These are phyloP conservation scores for Drosophila antonietae DNA, from an alignment of 2,888 invertebrate genomes.

Conservation along the genomic window DNA sequence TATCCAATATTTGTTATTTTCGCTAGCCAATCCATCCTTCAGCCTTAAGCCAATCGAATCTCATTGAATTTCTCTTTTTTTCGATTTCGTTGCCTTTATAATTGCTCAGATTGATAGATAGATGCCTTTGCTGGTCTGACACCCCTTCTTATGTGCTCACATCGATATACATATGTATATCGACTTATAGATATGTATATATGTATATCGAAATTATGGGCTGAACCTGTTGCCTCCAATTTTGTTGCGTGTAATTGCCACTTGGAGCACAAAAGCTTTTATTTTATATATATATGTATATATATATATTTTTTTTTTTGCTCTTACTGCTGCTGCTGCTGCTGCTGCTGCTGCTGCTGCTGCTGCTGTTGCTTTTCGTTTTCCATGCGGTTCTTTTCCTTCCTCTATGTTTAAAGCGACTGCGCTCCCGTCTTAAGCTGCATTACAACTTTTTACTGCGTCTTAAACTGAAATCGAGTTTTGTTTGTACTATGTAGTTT, in stretches of 20 bases:
- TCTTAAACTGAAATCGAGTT: constrained; percentile 82
- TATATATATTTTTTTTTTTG: constrained; percentile 1
- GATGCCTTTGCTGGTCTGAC: constrained; percentile 16
- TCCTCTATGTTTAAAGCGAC: constrained; percentile 77
- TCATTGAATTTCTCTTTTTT: constrained; percentile 61
- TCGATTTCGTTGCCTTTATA: constrained; percentile 33
- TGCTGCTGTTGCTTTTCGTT: constrained; percentile 55
- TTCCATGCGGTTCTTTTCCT: constrained; percentile 75
- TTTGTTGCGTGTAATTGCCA: constrained; percentile 77
- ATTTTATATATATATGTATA: constrained; percentile 23
- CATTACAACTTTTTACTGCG: constrained; percentile 81
- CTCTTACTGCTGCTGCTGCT: constrained; percentile 6
- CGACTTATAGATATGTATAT: not conserved
- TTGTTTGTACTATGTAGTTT: constrained; percentile 68
- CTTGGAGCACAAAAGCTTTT: constrained; percentile 66
- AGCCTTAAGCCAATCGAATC: constrained; percentile 9
- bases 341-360: constrained; percentile 24
- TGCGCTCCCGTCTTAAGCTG: constrained; percentile 80
- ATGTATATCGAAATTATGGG: constrained; percentile 61
- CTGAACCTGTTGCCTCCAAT: constrained; percentile 63
- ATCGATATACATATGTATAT: constrained; percentile 7
- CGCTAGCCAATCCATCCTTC: not conserved
- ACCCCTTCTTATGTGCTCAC: constrained; percentile 39
- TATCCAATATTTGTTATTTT: not conserved
- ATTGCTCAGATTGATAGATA: constrained; percentile 31